A percentile compares a stretch with the other conserved stretches of the same genome.
Conservation (phyloP, 2,797 vertebrate species). For the Darevskia nairensis region DNA sequence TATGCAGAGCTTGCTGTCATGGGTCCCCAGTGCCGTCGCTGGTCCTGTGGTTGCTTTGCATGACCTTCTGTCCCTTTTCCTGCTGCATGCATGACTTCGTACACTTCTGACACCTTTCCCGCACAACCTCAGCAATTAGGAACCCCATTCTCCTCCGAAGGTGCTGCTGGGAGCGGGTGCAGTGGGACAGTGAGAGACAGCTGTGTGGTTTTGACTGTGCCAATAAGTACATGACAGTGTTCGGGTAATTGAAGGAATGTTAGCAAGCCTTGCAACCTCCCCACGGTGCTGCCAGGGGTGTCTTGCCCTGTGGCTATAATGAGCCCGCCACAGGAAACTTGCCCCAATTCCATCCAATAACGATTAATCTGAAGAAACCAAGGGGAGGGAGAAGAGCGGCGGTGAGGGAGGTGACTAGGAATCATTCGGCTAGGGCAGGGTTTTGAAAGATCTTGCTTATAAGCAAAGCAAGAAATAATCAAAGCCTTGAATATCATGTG, state of each 20-base stretch:
- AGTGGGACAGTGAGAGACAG: background rate
- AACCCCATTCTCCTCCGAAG: background rate
- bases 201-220: background rate
- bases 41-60: background rate
- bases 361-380: background rate
- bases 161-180: background rate
- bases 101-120: background rate
- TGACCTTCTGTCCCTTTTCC: background rate
- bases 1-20: background rate
- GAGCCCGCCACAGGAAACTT: background rate
- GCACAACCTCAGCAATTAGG: background rate
- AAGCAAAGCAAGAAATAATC: constrained; percentile 1
- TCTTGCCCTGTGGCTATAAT: background rate
- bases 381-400: background rate
- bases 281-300: background rate
- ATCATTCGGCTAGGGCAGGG: background rate
- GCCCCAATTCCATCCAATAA: fast-evolving
- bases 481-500: background rate
- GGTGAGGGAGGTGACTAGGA: background rate
- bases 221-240: background rate
- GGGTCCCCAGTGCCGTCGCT: background rate
- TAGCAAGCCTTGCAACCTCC: background rate
- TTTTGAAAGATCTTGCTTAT: background rate
- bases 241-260: background rate
- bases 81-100: background rate